Evolutionary conservation across 2,888 invertebrate genomes (phyloP), one percentile per base, ranked within the genome.

Genomic region (Pandemis corylana): DNA sequence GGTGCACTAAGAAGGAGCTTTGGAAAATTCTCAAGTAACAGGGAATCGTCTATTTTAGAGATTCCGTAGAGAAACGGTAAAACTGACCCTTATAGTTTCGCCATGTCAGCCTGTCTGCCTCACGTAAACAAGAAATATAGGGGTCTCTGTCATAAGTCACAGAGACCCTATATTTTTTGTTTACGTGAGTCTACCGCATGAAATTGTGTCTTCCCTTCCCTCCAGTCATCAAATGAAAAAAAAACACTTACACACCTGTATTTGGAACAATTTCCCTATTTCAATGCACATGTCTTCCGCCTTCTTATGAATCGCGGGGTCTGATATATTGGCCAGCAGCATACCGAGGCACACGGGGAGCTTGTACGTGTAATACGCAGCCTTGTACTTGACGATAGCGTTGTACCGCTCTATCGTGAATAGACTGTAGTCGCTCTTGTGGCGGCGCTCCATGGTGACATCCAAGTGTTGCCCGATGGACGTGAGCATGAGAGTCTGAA

Each of bases 261-360:
- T 97, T 95, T 99, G 99, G 88, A 97, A 99, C 79, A 98, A 97
- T 79, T 97, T 96, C 20, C 99, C 99, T 95, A 99, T 97, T 89
- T 98, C 96, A 64, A 98, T 87, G 7, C 98, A 94, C 78, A 99
- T 97, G 0, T 96, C 96, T 87, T 97, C 96, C 0, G 97, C 96
- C 85, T 96, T 96, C 9, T 96, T 92, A 83, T 97, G 97, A 76
- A 96, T 95, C 80, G 96, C 96, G 13, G 95, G 92, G 85, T 98
- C 97, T 44, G 87, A 84, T 69, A 95, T 95, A 89, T 96, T 96
- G 77, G 97, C 96, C 89, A 99, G 95, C 80, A 96, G 95, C 96
- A 99, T 96, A 0, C 98, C 98, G 49, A 97, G 85, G 4, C 97
- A 96, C 10, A 99, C 96, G 0, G 99, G 99, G 79, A 99, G 94